Base-by-base conservation (phyloP, 1,140 invertebrate genomes). In the Drosophila rhopaloa region DNA sequence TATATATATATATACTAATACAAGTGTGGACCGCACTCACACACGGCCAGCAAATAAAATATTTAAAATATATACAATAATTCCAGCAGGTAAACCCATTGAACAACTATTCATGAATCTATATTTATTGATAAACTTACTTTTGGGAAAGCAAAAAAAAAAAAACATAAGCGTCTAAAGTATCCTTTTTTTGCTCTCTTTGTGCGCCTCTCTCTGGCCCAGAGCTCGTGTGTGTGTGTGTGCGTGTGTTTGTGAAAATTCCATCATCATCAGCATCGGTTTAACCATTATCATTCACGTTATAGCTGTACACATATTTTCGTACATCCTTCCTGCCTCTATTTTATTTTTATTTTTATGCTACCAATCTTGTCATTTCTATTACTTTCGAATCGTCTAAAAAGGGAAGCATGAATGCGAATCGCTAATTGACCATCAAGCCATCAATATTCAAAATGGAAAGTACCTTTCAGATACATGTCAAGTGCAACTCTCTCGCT, bases 351-450 rank as follows among this genome's bases (percentile, higher is more conserved):
- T 76, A 50, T 68, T 72, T 59, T 73, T 76, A 50, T 81, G 70
- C 57, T 57, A 24, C 40, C 70, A 32, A 54, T 43, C 77, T 70
- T 56, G 63, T 46, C 32, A 46, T 63, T 62, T 62, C 62, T 46
- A 70, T 79, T 57, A 73, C 61, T 32, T 61, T 59, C 27, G 29
- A 71, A 63, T 89, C 77, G 29, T 80, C 61, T 79, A 79, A 62
- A 53, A 58, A 62, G 67, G 72, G 66, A 58, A 62, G 66, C 75
- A 61, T 60, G 56, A 76, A 48, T 61, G 71, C 72, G 82, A 83
- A 79, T 88, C 79, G 68, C 80, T 88, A 88, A 88, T 88, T 89
- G 83, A 79, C 83, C 83, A 88, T 89, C 73, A 80, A 67, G 75
- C 68, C 60, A 88, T 88, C 65, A 48, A 54, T 65, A 79, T 79